A percentile compares a stretch with the other conserved stretches of the same genome.
These are phyloP conservation scores for Anniella stebbinsi DNA, from an alignment of 2,797 vertebrate genomes.

Conservation along the genomic window DNA sequence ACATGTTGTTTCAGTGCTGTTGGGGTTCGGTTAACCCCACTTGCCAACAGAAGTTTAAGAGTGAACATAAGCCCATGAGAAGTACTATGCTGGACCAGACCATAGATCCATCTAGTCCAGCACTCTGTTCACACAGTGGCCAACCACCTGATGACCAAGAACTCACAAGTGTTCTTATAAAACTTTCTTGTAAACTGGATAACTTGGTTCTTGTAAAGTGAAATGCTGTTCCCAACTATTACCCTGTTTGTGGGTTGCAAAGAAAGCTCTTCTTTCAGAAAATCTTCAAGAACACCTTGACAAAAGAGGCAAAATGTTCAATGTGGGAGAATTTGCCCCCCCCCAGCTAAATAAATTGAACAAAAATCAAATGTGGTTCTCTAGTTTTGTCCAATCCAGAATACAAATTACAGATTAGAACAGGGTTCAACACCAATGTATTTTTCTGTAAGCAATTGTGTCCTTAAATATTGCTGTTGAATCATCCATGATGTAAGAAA, in stretches of 20 bases:
- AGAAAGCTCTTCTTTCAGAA: not conserved
- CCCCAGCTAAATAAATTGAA: not conserved
- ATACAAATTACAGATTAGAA: not conserved
- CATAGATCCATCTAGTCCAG: no score
- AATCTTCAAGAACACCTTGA: not conserved
- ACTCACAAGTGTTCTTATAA: no score
- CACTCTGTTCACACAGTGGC: no score
- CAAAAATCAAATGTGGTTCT: not conserved
- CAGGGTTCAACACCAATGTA: not conserved
- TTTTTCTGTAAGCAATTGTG: not conserved
- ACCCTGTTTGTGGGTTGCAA: not conserved
- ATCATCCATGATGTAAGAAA: not conserved
- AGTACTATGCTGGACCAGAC: no score
- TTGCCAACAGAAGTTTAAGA: no score
- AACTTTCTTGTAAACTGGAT: no score
- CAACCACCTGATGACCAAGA: no score
- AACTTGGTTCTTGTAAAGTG: not conserved
- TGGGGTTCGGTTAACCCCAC: no score
- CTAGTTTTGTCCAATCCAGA: not conserved
- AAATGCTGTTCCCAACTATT: not conserved
- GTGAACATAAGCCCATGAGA: no score
- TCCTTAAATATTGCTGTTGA: not conserved
- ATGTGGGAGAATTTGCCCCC: not conserved
- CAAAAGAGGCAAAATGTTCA: not conserved
- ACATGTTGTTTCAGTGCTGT: no score